These are phyloP conservation scores for Balaeniceps rex DNA, from an alignment of 2,113 vertebrate genomes.

Conservation along the genomic window DNA sequence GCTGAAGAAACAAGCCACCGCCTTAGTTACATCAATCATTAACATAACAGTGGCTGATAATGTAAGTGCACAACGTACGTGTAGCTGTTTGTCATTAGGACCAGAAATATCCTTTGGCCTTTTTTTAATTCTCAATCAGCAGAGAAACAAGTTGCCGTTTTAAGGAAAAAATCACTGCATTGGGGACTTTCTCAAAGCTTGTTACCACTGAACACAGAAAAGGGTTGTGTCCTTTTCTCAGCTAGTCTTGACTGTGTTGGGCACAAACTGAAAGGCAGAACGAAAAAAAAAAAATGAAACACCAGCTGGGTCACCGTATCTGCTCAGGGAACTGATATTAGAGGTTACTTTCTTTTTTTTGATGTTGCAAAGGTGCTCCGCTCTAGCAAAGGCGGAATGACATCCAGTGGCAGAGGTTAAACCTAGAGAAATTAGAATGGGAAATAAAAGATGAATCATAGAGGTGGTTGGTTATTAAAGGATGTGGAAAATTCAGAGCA, in stretches of 20 bases:
- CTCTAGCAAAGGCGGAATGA: not conserved
- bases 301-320: not conserved
- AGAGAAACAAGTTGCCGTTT: not conserved
- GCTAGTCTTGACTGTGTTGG: not conserved
- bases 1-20: not conserved
- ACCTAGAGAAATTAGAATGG: not conserved
- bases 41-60: not conserved
- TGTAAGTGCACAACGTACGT: not conserved
- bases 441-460: not conserved
- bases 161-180: not conserved
- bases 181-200: not conserved
- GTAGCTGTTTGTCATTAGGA: not conserved
- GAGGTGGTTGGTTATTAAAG: not conserved
- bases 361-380: not conserved
- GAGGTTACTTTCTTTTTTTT: not conserved
- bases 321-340: not conserved
- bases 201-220: not conserved
- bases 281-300: not conserved
- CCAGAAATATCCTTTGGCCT: not conserved
- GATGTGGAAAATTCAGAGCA: not conserved
- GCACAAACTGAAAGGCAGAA: not conserved
- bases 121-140: not conserved
- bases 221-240: not conserved
- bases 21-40: slow-evolving; percentile 18
- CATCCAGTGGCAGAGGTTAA: not conserved